Evolutionary conservation across 2,888 invertebrate species (phyloP).

Genomic region (Agrochola macilenta): DNA sequence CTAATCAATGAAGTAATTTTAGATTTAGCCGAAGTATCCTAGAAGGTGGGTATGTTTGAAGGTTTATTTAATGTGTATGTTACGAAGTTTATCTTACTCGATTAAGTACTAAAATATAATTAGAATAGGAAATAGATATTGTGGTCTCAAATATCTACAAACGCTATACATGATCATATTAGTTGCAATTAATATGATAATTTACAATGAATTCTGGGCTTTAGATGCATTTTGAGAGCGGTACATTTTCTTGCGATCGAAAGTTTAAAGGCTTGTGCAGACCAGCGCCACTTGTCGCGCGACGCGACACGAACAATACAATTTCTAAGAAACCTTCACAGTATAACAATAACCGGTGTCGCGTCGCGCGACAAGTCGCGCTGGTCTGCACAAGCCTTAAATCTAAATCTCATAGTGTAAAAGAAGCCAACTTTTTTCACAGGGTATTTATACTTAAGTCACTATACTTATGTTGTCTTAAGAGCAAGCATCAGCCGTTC

Average conservation of each 20-base stretch:
- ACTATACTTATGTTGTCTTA: not conserved
- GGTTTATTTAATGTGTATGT: not conserved
- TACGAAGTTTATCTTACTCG: not conserved
- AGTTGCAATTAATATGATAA: not conserved
- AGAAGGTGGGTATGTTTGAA: not conserved
- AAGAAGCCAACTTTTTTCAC: not conserved
- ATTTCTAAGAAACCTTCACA: no score
- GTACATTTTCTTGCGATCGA: not conserved
- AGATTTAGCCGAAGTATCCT: not conserved
- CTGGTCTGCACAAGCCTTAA: no score
- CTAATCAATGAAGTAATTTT: constrained; percentile 25
- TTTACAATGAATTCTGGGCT: not conserved
- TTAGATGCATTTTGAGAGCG: not conserved
- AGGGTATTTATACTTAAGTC: not conserved
- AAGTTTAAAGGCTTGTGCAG: no score
- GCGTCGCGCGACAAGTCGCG: no score
- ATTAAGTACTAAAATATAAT: not conserved
- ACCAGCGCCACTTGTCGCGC: no score
- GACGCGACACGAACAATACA: no score
- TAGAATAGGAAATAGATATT: not conserved
- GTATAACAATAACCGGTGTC: no score
- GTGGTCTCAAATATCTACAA: not conserved
- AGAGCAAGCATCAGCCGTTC: not conserved
- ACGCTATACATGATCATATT: not conserved
- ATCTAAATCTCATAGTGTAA: no score